Evolutionary conservation across 2,888 invertebrate species (phyloP), one percentile per base, ranked within the genome.

Genomic region (Ischnus inquisitorius): DNA sequence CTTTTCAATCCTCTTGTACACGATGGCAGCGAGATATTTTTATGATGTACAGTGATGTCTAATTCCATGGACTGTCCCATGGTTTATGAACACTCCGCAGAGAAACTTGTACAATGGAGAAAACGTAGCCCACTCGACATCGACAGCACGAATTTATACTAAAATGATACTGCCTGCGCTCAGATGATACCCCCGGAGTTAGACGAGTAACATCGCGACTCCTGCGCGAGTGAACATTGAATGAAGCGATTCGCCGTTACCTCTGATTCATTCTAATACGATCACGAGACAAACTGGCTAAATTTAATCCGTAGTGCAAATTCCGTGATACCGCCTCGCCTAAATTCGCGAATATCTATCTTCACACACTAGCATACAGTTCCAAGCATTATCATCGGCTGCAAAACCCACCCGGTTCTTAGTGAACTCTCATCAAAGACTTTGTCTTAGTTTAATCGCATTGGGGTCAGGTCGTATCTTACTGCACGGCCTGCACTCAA

Each of bases 351-450:
- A 22, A 28, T 25, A 48, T 34, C 4, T 34, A 34, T 5, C 4
- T 65, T 67, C 34, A 65, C 19, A 69, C 25, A 48, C 14, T n/a
- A 6, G 74, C 16, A 8, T 65, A 68, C 51, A n/a, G 48, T 72
- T 68, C 34, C 54, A 71, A 57, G 86, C 75, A 86, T 89, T 90
- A 89, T 90, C 84, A 86, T 86, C 84, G 83, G 83, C 87, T 88
- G 85, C 86, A 84, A 85, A 87, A 51, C 71, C 65, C 54, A 87
- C 86, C 68, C 69, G 83, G 82, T 84, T 88, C 86, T 87, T 88
- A 75, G 85, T 76, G 60, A 88, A 90, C 86, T 90, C 88, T 87
- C 85, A 81, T 68, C 79, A 86, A 87, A 87, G 90, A 90, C 86
- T 90, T 89, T 88, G 76, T 25, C 54, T 57, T 6, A 68, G 82